Conservation (phyloP, 2,888 invertebrate species). For the Cerastis leucographa region DNA sequence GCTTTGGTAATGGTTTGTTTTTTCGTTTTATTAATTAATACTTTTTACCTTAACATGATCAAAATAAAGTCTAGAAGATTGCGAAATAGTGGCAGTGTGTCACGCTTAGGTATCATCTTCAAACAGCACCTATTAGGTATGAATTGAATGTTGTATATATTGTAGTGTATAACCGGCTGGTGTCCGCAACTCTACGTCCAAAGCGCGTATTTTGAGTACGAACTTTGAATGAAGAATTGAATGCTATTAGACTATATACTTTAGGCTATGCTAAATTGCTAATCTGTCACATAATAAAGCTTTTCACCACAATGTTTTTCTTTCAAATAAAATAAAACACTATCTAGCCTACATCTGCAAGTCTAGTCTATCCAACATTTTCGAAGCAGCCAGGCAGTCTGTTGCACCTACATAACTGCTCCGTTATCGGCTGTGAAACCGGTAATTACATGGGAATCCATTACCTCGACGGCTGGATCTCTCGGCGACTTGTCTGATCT, state of each 20-base stretch:
- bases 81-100: no score
- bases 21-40: no score
- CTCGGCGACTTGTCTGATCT: conserved; percentile 60
- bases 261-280: no score
- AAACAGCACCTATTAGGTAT: not conserved
- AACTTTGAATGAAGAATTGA: no score
- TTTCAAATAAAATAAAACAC: conserved; percentile 10
- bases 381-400: conserved; percentile 77
- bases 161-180: no score
- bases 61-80: not conserved
- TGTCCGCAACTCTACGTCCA: no score
- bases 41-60: not conserved
- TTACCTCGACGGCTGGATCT: conserved; percentile 70
- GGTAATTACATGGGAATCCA: conserved; percentile 76
- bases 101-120: not conserved
- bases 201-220: no score
- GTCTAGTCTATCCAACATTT: conserved; percentile 30
- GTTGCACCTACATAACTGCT: conserved; percentile 61
- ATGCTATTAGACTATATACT: not conserved
- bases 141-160: not conserved
- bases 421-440: conserved; percentile 65
- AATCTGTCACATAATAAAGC: conserved; percentile 16
- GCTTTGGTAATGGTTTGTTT: not conserved
- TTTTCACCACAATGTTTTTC: not conserved
- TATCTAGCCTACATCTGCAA: not conserved